phyloP scores from a whole-genome alignment of 2,113 vertebrate genomes.

The Illadopsis cleaveri region DNA sequence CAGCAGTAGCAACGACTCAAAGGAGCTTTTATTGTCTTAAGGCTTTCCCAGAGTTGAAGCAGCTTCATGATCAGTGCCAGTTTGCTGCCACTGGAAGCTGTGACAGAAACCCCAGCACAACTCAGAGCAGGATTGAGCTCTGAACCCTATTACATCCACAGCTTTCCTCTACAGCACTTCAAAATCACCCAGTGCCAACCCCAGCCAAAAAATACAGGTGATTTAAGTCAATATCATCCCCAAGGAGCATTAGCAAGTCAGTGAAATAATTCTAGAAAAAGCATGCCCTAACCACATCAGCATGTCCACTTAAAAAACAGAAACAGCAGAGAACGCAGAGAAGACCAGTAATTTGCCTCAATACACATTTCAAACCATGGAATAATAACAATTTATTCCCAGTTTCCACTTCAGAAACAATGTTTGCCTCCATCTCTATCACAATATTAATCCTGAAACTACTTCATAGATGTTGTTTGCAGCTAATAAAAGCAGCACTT shows the following conservation, averaged over 20 bases:
- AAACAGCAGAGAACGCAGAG: neutral
- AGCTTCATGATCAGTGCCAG: neutral
- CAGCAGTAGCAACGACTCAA: neutral
- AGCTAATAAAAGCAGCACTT: neutral
- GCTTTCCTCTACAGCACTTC: neutral
- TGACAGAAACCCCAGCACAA: neutral
- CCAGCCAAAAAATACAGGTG: neutral
- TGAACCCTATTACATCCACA: neutral
- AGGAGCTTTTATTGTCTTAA: neutral
- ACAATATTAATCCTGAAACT: neutral
- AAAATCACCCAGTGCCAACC: neutral
- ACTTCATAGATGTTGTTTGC: neutral
- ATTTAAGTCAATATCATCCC: neutral
- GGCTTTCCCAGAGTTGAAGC: neutral
- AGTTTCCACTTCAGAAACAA: neutral
- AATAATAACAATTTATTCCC: neutral
- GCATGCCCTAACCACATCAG: neutral
- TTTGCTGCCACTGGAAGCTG: neutral
- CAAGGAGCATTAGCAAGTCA: neutral
- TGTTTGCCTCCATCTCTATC: neutral
- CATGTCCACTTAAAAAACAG: neutral
- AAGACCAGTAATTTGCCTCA: neutral
- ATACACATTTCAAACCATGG: neutral
- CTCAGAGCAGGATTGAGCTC: neutral
- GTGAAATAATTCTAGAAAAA: neutral